Conservation (phyloP, 1,140 invertebrate genomes). For the Caenorhabditis inopinata region DNA sequence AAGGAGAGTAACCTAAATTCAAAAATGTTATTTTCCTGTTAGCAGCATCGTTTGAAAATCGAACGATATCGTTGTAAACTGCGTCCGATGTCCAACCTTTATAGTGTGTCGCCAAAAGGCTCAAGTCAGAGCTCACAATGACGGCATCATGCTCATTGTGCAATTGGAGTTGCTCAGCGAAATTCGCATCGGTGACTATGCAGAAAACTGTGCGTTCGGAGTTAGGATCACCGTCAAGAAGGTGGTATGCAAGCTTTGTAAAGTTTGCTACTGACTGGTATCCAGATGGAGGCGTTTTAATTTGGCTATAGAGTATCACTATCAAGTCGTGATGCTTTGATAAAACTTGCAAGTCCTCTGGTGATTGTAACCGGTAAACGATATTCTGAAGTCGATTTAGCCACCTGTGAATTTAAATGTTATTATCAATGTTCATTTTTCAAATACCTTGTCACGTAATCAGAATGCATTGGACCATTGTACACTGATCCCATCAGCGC, state of each 20-base stretch:
- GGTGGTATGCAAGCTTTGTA: neutral
- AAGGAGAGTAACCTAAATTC: neutral
- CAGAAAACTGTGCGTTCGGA: neutral
- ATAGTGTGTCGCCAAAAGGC: neutral
- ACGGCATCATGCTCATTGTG: slow-evolving; percentile 7
- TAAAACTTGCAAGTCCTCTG: neutral
- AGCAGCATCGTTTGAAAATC: neutral
- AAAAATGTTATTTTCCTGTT: neutral
- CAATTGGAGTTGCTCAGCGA: neutral
- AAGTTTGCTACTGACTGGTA: neutral
- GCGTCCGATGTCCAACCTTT: neutral
- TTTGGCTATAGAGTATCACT: neutral
- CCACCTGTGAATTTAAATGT: neutral
- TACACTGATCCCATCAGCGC: neutral
- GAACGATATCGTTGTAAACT: neutral
- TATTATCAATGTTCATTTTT: neutral
- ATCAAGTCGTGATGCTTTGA: neutral
- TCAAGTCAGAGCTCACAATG: neutral
- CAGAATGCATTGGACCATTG: neutral
- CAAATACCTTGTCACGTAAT: neutral
- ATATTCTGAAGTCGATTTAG: neutral
- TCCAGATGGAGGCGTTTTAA: neutral
- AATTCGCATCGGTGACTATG: neutral
- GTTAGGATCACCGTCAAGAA: neutral
- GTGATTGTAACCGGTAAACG: neutral